These are phyloP conservation scores for Sinocyclocheilus rhinocerous DNA, from an alignment of 2,113 vertebrate species.

Conservation along the genomic window DNA sequence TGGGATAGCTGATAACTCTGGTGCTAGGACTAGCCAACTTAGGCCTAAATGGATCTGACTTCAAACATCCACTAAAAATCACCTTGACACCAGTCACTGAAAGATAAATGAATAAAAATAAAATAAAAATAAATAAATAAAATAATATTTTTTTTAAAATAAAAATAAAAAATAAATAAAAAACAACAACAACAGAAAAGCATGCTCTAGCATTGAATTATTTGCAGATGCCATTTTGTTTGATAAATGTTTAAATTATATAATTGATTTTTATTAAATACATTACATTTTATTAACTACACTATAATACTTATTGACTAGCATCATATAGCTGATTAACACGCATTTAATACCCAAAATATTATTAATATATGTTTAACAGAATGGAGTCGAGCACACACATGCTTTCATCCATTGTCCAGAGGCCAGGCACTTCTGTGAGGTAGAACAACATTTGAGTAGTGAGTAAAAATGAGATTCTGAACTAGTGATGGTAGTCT, in stretches of 20 bases:
- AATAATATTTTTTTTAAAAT: too few species aligned
- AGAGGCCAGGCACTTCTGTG: constrained; percentile 82
- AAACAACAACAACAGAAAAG: neutral
- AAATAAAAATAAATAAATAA: too few species aligned
- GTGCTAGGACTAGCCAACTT: neutral
- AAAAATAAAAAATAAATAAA: neutral
- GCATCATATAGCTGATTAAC: neutral
- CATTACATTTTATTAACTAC: too few species aligned
- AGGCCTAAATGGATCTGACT: neutral
- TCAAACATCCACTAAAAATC: too few species aligned
- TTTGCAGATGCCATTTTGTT: neutral
- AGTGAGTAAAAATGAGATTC: constrained; percentile 71
- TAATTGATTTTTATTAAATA: neutral
- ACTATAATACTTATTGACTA: neutral
- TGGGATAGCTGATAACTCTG: neutral
- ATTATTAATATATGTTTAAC: constrained; percentile 46
- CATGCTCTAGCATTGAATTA: neutral
- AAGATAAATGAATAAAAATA: neutral
- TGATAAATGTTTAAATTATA: neutral
- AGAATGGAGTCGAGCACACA: constrained; percentile 80
- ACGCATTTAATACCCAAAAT: neutral
- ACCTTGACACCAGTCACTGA: too few species aligned
- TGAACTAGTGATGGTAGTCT: neutral
- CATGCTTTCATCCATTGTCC: constrained; percentile 84
- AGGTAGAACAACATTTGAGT: constrained; percentile 80